Evolutionary conservation across 2,797 vertebrate genomes (phyloP).

Genomic region (Gallirallus australis): DNA sequence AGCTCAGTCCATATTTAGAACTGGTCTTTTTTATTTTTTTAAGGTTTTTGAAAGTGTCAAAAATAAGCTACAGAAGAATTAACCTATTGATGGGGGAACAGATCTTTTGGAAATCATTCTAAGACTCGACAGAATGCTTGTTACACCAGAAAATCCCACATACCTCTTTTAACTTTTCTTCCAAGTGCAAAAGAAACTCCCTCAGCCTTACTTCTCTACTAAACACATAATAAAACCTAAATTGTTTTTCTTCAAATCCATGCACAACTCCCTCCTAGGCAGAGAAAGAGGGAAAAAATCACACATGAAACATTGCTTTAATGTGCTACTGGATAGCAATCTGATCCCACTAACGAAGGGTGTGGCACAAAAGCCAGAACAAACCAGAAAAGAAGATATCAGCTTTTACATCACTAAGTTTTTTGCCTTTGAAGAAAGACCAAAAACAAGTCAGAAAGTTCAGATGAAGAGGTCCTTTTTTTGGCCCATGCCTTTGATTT

Average conservation of each 20-base stretch:
- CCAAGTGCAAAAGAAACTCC: not conserved
- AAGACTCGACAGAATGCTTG: not conserved
- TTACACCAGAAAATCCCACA: not conserved
- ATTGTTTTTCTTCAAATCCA: not conserved
- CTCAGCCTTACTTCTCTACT: not conserved
- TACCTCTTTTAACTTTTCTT: not conserved
- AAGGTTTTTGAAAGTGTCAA: not conserved
- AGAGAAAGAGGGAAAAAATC: not conserved
- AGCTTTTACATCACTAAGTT: not conserved
- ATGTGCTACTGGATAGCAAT: not conserved
- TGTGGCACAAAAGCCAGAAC: not conserved
- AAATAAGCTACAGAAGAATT: not conserved
- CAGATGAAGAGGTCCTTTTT: not conserved
- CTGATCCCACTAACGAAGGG: not conserved
- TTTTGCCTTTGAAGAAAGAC: not conserved
- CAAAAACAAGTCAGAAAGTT: not conserved
- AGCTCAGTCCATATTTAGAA: not conserved
- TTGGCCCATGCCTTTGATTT: not conserved
- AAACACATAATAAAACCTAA: conserved; percentile 48
- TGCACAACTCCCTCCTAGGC: not conserved
- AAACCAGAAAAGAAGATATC: not conserved
- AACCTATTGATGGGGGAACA: not conserved
- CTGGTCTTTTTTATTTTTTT: not conserved
- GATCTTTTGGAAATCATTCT: not conserved
- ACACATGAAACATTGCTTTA: not conserved